Evolutionary conservation across 1,140 invertebrate species (phyloP), one percentile per base, ranked within the genome.

Genomic region (Cydia splendana): DNA sequence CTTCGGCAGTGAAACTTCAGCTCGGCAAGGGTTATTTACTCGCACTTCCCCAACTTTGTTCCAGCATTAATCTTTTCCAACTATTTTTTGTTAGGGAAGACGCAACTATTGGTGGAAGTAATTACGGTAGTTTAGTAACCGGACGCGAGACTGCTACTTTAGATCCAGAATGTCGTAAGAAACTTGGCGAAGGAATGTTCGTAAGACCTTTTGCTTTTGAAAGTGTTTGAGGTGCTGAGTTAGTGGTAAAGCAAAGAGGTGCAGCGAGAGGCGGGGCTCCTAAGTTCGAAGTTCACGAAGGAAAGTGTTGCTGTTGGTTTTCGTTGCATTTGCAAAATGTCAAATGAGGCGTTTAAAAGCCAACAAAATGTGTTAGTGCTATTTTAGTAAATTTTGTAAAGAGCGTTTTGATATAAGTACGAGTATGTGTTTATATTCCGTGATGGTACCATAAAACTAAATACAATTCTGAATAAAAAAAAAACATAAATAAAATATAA

Each of bases 31-130:
- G 53, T 57, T 57, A 18, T 18, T 57, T 57, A 57, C 53, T 57
- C 53, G 48, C 48, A 51, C 48, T 51, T 51, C 5, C 48, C 65
- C 65, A 30, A 42, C 65, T 69, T 57, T 69, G 65, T 69, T 34
- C 65, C 13, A 18, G 65, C 65, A 69, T 69, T 69, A 69, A 69
- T 69, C 65, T 69, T 69, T 69, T 30, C 65, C 65, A 69, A 69
- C 65, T 69, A 69, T 69, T 69, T 69, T 69, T 69, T 69, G 65
- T 69, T 57, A 57, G 53, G n/a, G 15, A 57, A 34, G 65, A 69
- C 65, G 65, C 28, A 34, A 34, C 28, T 34, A 69, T 34, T 69
- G 30, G 28, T 24, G 65, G 20, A 34, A 69, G 65, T 69, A 69
- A 69, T 69, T 69, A 34, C 65, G 65, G 65, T 69, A 69, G 65